These are phyloP conservation scores for Argyra leucocephala DNA, from an alignment of 2,888 invertebrate genomes.

Conservation along the genomic window DNA sequence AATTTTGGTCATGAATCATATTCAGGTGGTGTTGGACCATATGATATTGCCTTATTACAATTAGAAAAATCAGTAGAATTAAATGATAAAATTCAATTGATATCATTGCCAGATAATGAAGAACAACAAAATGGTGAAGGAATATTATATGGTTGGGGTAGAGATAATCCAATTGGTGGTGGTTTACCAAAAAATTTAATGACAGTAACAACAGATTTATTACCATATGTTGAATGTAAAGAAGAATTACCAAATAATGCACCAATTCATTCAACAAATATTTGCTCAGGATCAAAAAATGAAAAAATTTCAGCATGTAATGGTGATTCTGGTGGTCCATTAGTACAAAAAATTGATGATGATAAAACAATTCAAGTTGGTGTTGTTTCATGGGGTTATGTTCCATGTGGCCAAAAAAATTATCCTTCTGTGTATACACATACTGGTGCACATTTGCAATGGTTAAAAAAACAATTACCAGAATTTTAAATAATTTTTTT, in stretches of 20 bases:
- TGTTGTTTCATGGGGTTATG: slow-evolving; percentile 46
- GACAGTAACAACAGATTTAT: slow-evolving; percentile 33
- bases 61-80: slow-evolving; percentile 31
- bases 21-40: slow-evolving; percentile 41
- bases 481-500: not conserved
- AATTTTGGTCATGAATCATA: slow-evolving; percentile 35
- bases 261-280: slow-evolving; percentile 35
- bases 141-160: slow-evolving; percentile 45
- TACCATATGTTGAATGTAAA: slow-evolving; percentile 31
- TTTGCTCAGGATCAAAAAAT: slow-evolving; percentile 44
- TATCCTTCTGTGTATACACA: slow-evolving; percentile 45
- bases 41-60: slow-evolving; percentile 49
- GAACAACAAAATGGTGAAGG: slow-evolving; percentile 31
- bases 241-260: slow-evolving; percentile 27
- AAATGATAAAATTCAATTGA: slow-evolving; percentile 34
- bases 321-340: slow-evolving; percentile 40
- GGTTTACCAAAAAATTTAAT: slow-evolving; percentile 30
- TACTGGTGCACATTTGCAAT: slow-evolving; percentile 41
- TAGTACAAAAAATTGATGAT: slow-evolving; percentile 29
- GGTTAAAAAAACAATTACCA: slow-evolving; percentile 30
- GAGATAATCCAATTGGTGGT: slow-evolving; percentile 24
- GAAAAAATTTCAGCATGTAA: slow-evolving; percentile 44
- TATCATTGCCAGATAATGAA: slow-evolving; percentile 35
- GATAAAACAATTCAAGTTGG: slow-evolving; percentile 38
- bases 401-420: slow-evolving; percentile 42